phyloP scores from a whole-genome alignment of 2,888 invertebrate genomes.

The Therioaphis trifolii region DNA sequence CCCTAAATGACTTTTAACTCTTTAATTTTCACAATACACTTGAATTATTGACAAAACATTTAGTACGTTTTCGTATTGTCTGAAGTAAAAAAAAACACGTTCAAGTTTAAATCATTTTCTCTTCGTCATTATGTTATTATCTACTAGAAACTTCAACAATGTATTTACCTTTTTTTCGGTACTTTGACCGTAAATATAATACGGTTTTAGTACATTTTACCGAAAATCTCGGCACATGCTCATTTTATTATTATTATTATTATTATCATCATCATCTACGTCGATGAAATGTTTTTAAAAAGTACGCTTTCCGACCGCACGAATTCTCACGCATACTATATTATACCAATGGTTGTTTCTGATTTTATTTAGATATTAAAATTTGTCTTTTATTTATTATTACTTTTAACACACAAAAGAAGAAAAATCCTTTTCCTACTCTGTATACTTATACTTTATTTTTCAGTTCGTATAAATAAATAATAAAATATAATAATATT shows the following conservation, averaged over 20 bases:
- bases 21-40: no score
- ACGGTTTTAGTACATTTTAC: no score
- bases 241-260: neutral
- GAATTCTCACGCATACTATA: neutral
- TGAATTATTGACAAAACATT: no score
- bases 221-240: no score
- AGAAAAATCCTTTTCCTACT: neutral
- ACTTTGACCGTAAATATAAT: no score
- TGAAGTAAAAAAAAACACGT: no score
- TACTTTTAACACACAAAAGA: conserved; percentile 12
- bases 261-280: neutral
- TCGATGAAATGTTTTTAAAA: neutral
- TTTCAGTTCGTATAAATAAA: conserved; percentile 1
- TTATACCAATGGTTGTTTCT: neutral
- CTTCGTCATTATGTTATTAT: no score
- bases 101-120: no score
- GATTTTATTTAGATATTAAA: neutral
- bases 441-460: conserved; percentile 1
- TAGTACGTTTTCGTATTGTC: no score
- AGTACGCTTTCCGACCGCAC: neutral
- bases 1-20: no score
- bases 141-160: no score
- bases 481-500: conserved; percentile 42
- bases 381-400: neutral
- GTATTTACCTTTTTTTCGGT: no score